A percentile compares a stretch with the other conserved stretches of the same genome.
phyloP scores from a whole-genome alignment of 2,888 invertebrate species.

The Yponomeuta plumbellus region DNA sequence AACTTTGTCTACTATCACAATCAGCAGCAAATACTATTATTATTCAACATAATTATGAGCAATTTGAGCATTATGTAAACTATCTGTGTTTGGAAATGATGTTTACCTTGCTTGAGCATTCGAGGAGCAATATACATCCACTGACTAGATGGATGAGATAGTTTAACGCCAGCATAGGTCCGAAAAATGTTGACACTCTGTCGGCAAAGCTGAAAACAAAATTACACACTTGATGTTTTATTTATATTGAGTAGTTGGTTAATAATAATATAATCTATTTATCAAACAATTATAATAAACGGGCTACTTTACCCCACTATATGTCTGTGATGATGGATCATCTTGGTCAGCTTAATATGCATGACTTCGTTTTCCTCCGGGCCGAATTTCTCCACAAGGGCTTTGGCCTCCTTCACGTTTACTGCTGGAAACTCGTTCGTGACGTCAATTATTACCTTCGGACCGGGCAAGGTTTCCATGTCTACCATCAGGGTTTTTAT shows the following conservation, averaged over 20 bases:
- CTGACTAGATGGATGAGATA: conserved; percentile 7
- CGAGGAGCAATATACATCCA: conserved; percentile 8
- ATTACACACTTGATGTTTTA: not conserved
- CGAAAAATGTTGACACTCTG: conserved; percentile 1
- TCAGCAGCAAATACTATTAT: too few relatives aligned
- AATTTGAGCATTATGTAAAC: too few relatives aligned
- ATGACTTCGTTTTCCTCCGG: not conserved
- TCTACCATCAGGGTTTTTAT: conserved; percentile 21
- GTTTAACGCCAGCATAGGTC: conserved; percentile 9
- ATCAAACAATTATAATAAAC: not conserved
- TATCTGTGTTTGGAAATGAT: not conserved
- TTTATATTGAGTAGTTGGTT: not conserved
- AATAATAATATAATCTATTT: not conserved
- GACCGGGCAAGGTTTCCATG: conserved; percentile 18
- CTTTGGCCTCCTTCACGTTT: not conserved
- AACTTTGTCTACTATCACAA: too few relatives aligned
- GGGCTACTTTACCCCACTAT: not conserved
- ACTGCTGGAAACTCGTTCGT: not conserved
- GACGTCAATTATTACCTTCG: conserved; percentile 1
- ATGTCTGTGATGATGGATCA: not conserved
- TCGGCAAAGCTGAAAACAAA: conserved; percentile 2
- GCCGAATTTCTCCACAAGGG: not conserved
- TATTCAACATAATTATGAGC: too few relatives aligned
- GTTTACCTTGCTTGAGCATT: conserved; percentile 4
- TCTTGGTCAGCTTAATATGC: not conserved